Evolutionary conservation across 1,140 invertebrate species (phyloP).

Genomic region (Sipha flava): DNA sequence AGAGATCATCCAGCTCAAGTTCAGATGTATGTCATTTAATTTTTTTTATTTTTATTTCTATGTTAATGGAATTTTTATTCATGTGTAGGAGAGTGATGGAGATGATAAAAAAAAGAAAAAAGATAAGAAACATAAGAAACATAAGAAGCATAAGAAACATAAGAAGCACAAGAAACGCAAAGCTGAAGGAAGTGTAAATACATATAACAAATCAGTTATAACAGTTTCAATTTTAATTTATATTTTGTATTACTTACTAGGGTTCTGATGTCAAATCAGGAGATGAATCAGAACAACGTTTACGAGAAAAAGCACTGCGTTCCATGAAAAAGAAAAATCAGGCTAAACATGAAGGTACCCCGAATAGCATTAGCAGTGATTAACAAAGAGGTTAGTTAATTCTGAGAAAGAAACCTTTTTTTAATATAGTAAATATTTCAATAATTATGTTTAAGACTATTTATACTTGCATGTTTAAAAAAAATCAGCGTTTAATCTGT

Average conservation of each 20-base stretch:
- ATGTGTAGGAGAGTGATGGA: slow-evolving; percentile 52
- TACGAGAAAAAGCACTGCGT: slow-evolving; percentile 74
- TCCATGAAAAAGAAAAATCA: slow-evolving; percentile 53
- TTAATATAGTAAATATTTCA: not conserved
- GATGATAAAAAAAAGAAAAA: slow-evolving; percentile 63
- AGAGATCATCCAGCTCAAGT: slow-evolving; percentile 51
- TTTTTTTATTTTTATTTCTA: not conserved
- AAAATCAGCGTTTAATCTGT: not conserved
- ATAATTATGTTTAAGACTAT: not conserved
- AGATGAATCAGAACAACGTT: slow-evolving; percentile 75
- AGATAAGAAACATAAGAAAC: slow-evolving; percentile 51
- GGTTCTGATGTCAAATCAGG: slow-evolving; percentile 49
- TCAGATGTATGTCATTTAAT: slow-evolving; percentile 47
- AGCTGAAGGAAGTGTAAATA: slow-evolving; percentile 47
- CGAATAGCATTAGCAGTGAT: slow-evolving; percentile 34
- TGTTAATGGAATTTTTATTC: slow-evolving; percentile 23
- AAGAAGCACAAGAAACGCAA: slow-evolving; percentile 60
- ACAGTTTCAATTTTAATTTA: not conserved
- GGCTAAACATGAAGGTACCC: slow-evolving; percentile 35
- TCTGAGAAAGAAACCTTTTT: not conserved
- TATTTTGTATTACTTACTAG: slow-evolving; percentile 12
- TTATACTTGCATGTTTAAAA: not conserved
- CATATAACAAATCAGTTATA: not conserved
- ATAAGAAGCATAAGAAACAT: slow-evolving; percentile 61
- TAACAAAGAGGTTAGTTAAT: slow-evolving; percentile 28